phyloP scores from a whole-genome alignment of 2,113 vertebrate species.

The Phoenicopterus ruber region DNA sequence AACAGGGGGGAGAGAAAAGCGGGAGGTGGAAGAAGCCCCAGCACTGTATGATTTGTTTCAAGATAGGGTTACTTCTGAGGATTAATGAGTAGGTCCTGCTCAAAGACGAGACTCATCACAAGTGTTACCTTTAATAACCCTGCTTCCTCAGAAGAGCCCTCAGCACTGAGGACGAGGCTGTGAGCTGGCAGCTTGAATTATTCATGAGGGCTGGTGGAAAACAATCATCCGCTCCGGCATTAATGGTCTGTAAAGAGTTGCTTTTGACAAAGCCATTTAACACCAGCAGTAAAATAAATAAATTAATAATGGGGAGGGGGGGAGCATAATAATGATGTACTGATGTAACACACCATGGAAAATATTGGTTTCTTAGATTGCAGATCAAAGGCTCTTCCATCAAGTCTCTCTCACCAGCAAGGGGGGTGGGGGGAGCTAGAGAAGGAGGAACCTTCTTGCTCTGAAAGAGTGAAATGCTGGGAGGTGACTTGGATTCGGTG shows the following conservation, averaged over 20 bases:
- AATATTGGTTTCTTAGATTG: neutral
- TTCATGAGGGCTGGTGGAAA: constrained; percentile 29
- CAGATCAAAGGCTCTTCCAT: neutral
- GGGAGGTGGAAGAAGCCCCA: neutral
- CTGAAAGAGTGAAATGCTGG: neutral
- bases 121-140: constrained; percentile 30
- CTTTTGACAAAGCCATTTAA: constrained; percentile 64
- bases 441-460: neutral
- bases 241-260: constrained; percentile 56
- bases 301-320: neutral
- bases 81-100: neutral
- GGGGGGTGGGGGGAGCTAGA: no score
- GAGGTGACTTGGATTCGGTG: neutral
- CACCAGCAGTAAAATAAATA: constrained; percentile 52
- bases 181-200: constrained; percentile 13
- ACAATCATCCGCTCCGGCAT: constrained; percentile 36
- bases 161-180: neutral
- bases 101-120: neutral
- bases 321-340: neutral
- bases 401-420: neutral
- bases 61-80: neutral
- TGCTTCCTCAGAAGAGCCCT: neutral
- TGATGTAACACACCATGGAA: neutral
- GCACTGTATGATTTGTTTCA: neutral
- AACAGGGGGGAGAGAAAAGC: neutral